These are phyloP conservation scores for Ateles fusciceps DNA, from an alignment of 2,797 vertebrate species.

Conservation along the genomic window DNA sequence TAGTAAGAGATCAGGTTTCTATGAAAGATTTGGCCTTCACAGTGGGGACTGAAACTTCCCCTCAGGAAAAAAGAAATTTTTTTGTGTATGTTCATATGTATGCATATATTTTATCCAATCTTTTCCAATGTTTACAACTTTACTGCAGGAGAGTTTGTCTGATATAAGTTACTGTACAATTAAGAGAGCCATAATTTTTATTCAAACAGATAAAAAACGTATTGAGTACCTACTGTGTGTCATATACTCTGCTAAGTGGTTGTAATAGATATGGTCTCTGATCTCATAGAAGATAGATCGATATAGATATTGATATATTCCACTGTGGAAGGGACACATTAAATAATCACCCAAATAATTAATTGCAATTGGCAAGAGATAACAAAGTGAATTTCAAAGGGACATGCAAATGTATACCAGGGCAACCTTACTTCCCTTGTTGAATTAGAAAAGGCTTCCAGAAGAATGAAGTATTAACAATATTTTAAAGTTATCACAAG, in stretches of 20 bases:
- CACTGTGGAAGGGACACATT: not conserved
- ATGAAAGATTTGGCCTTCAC: not conserved
- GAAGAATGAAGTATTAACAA: not conserved
- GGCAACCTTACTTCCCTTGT: not conserved
- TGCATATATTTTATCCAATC: not conserved
- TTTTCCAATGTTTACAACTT: not conserved
- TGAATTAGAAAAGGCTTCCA: not conserved
- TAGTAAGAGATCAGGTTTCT: not conserved
- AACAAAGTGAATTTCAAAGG: not conserved
- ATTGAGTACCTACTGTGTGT: not conserved
- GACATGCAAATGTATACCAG: not conserved
- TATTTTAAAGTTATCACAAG: not conserved
- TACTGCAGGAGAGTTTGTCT: not conserved
- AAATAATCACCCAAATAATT: not conserved
- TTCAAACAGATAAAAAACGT: not conserved
- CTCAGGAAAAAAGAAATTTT: not conserved
- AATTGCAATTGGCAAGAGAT: not conserved
- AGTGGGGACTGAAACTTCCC: not conserved
- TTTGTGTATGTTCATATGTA: not conserved
- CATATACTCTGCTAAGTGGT: not conserved
- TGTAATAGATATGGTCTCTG: not conserved
- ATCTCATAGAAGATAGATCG: not conserved
- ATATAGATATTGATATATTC: not conserved
- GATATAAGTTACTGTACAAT: not conserved
- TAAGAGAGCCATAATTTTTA: not conserved